Evolutionary conservation across 2,113 vertebrate species (phyloP).

Genomic region (Octodon degus): DNA sequence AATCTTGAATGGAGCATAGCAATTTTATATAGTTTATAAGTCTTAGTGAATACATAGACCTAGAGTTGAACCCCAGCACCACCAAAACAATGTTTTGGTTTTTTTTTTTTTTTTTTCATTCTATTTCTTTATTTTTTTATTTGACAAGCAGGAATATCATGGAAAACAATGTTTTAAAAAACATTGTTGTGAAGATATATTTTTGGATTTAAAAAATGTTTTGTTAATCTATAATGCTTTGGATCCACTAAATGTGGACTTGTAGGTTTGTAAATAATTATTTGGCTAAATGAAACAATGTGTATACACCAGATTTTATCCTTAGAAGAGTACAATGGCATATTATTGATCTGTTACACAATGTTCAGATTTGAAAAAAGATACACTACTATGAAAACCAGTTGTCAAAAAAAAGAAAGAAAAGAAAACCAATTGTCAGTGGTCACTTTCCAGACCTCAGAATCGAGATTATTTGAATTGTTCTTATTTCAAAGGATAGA

Average conservation of each 20-base stretch:
- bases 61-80: background rate
- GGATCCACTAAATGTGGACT: constrained; percentile 78
- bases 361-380: constrained; percentile 77
- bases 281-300: constrained; percentile 78
- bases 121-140: too few relatives aligned
- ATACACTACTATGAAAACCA: constrained; percentile 72
- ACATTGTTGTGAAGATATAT: constrained; percentile 76
- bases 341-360: constrained; percentile 75
- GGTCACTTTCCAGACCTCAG: constrained; percentile 65
- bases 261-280: constrained; percentile 82
- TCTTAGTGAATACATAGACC: background rate
- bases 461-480: constrained; percentile 61
- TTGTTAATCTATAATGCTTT: constrained; percentile 77
- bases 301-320: constrained; percentile 76
- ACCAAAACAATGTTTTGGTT: background rate
- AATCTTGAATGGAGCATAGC: constrained; percentile 74
- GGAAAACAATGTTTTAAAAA: constrained; percentile 35
- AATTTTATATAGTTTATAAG: constrained; percentile 79
- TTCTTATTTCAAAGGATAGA: constrained; percentile 64
- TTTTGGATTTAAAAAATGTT: constrained; percentile 79
- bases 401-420: background rate
- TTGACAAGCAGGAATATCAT: too few relatives aligned
- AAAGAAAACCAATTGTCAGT: constrained; percentile 65
- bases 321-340: constrained; percentile 78
- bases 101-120: too few relatives aligned